A percentile compares a stretch with the other conserved stretches of the same genome.
phyloP scores from a whole-genome alignment of 2,888 invertebrate genomes.

The Ceramica pisi region DNA sequence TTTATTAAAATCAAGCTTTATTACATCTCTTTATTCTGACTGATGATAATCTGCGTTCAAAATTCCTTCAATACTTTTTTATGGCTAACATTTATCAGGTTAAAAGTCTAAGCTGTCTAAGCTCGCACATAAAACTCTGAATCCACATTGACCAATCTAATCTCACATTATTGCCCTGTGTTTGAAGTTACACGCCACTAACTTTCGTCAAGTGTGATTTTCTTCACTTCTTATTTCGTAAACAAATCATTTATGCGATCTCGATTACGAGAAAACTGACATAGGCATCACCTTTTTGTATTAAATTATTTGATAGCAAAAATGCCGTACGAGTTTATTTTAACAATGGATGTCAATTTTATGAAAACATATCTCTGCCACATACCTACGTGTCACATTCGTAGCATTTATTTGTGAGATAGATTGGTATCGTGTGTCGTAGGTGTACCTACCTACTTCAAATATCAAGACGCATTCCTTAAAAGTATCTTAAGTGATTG shows the following conservation, averaged over 20 bases:
- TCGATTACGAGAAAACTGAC: not conserved
- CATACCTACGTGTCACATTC: not conserved
- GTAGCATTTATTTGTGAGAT: not conserved
- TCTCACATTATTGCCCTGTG: not conserved
- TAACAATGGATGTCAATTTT: not conserved
- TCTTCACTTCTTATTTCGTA: constrained; percentile 3
- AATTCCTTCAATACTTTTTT: constrained; percentile 11
- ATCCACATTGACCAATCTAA: not conserved
- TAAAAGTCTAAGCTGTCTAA: not conserved
- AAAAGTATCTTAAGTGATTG: not conserved
- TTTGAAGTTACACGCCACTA: constrained; percentile 3
- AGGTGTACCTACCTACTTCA: no score
- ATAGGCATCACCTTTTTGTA: no score
- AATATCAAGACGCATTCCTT: not conserved
- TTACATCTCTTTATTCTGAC: not conserved
- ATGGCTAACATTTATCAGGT: not conserved
- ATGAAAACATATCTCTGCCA: no score
- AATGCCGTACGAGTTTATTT: not conserved
- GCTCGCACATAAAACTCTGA: not conserved
- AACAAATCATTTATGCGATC: not conserved
- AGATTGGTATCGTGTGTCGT: not conserved
- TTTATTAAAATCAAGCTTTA: not conserved
- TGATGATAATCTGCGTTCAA: constrained; percentile 1
- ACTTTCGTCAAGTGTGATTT: not conserved
- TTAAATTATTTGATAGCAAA: no score